Conservation (phyloP, 2,888 invertebrate species). For the Tiliacea citrago region DNA sequence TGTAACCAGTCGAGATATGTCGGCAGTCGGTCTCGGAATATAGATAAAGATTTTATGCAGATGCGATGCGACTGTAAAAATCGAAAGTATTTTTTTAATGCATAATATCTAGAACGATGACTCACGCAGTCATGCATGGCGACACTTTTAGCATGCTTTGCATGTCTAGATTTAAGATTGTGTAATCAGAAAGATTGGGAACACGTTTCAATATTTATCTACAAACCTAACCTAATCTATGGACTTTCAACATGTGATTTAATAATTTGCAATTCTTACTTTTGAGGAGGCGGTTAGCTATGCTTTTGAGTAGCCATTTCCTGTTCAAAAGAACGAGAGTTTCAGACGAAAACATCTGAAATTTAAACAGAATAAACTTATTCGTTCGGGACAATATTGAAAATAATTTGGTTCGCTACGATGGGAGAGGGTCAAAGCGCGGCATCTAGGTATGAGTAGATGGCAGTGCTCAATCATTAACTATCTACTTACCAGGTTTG, state of each 20-base stretch:
- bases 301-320: background rate
- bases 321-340: no score
- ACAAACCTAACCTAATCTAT: background rate
- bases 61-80: slow-evolving; percentile 32
- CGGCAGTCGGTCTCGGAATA: slow-evolving; percentile 42
- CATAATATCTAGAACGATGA: slow-evolving; percentile 18
- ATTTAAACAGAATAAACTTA: background rate
- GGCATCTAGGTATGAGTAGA: background rate
- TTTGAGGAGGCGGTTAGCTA: background rate
- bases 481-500: no score
- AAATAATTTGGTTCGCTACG: background rate
- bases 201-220: slow-evolving; percentile 22
- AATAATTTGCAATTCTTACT: slow-evolving; percentile 19
- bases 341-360: no score
- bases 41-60: slow-evolving; percentile 53
- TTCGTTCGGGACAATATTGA: background rate
- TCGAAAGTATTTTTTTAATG: background rate
- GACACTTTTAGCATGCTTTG: background rate
- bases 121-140: slow-evolving; percentile 2
- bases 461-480: no score
- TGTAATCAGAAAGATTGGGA: slow-evolving; percentile 26
- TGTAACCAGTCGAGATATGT: slow-evolving; percentile 49
- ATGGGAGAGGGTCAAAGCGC: background rate
- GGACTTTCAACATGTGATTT: slow-evolving; percentile 30
- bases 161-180: slow-evolving; percentile 2